Evolutionary conservation across 2,113 vertebrate species (phyloP).

Genomic region (Ciconia maguari): DNA sequence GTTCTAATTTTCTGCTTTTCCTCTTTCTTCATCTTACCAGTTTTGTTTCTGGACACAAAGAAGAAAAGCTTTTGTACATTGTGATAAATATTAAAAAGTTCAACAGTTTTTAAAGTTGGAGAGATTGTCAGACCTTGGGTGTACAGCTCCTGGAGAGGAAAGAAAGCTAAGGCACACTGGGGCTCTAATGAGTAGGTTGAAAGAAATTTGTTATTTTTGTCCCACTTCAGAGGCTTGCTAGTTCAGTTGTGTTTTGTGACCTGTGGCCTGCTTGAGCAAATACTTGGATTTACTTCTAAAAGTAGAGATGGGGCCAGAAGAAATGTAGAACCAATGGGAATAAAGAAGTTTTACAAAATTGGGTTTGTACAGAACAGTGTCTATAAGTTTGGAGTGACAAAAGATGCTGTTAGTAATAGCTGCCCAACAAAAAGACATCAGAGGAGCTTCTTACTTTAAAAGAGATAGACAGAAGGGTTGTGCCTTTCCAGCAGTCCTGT

Average conservation of each 20-base stretch:
- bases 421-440: neutral
- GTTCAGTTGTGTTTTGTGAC: neutral
- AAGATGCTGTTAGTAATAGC: neutral
- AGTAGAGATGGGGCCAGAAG: neutral
- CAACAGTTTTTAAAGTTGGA: neutral
- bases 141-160: neutral
- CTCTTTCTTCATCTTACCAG: neutral
- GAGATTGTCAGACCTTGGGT: neutral
- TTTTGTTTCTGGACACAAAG: neutral
- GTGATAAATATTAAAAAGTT: neutral
- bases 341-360: neutral
- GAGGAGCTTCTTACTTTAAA: neutral
- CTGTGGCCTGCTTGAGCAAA: neutral
- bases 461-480: neutral
- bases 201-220: neutral
- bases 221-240: neutral
- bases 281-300: neutral
- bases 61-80: neutral
- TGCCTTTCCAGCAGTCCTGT: slow-evolving; percentile 13
- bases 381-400: neutral
- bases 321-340: neutral
- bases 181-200: neutral
- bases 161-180: neutral
- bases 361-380: neutral
- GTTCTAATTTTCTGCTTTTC: neutral